Evolutionary conservation across 2,797 vertebrate species (phyloP).

Genomic region (Carduelis carduelis): DNA sequence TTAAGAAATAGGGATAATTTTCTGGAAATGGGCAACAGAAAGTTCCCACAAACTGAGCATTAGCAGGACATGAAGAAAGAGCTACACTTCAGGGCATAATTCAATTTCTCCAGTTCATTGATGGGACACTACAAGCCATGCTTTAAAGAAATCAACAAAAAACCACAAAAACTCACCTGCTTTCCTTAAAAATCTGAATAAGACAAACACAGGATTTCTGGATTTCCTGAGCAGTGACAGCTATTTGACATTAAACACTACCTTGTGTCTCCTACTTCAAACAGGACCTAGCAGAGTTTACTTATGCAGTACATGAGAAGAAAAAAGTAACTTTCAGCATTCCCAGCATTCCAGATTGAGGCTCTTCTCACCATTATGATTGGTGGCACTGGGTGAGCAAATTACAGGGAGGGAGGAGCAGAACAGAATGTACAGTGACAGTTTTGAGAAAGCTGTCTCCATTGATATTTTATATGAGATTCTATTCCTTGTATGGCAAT

Average conservation of each 20-base stretch:
- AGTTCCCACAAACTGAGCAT: fast-evolving
- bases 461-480: not conserved
- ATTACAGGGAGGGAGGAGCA: not conserved
- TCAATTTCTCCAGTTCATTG: not conserved
- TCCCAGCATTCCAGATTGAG: not conserved
- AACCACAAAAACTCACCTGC: not conserved
- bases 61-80: not conserved
- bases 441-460: not conserved
- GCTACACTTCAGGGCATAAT: not conserved
- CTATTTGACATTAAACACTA: not conserved
- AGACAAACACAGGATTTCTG: not conserved
- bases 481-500: not conserved
- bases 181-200: not conserved
- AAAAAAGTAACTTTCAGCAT: not conserved
- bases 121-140: not conserved
- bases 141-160: not conserved
- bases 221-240: not conserved
- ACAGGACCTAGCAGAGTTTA: not conserved
- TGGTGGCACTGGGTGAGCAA: not conserved
- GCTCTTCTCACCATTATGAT: not conserved
- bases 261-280: not conserved
- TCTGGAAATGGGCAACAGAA: not conserved
- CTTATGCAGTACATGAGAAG: not conserved
- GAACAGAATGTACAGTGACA: not conserved
- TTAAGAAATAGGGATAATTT: not conserved